Evolutionary conservation across 2,113 vertebrate genomes (phyloP).

Genomic region (Microtus richardsoni): DNA sequence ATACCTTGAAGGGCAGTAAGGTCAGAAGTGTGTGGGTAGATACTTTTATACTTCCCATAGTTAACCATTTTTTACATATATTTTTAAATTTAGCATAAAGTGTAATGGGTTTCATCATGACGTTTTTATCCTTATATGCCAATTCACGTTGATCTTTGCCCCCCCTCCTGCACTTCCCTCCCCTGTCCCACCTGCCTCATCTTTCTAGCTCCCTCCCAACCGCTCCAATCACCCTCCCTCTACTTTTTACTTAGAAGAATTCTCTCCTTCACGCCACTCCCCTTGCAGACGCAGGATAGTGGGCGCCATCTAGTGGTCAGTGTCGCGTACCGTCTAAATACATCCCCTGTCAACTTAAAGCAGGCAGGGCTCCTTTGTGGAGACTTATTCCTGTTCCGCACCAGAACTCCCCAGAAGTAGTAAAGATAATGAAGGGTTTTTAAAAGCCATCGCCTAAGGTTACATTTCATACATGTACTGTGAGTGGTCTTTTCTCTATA

Average conservation of each 20-base stretch:
- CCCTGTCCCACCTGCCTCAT: too few species aligned
- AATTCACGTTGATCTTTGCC: background rate
- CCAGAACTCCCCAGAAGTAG: background rate
- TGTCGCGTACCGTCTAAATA: conserved; percentile 18
- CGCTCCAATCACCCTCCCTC: background rate
- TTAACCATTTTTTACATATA: background rate
- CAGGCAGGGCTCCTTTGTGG: background rate
- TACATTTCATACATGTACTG: conserved; percentile 52
- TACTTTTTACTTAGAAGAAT: background rate
- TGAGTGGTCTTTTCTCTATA: conserved; percentile 45
- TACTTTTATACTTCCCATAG: conserved; percentile 26
- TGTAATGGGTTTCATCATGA: background rate
- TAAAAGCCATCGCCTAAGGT: conserved; percentile 43
- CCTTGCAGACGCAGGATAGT: background rate
- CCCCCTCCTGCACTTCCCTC: background rate
- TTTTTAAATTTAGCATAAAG: background rate
- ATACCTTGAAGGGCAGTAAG: background rate
- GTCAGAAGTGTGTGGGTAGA: background rate
- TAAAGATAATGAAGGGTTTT: conserved; percentile 54
- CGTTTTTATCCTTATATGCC: too few species aligned
- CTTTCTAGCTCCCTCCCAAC: background rate
- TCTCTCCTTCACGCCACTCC: background rate
- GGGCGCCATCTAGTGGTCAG: conserved; percentile 85
- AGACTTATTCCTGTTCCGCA: background rate
- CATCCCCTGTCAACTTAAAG: background rate